Conservation (phyloP, 2,113 vertebrate species). For the Oreotrochilus melanogaster region DNA sequence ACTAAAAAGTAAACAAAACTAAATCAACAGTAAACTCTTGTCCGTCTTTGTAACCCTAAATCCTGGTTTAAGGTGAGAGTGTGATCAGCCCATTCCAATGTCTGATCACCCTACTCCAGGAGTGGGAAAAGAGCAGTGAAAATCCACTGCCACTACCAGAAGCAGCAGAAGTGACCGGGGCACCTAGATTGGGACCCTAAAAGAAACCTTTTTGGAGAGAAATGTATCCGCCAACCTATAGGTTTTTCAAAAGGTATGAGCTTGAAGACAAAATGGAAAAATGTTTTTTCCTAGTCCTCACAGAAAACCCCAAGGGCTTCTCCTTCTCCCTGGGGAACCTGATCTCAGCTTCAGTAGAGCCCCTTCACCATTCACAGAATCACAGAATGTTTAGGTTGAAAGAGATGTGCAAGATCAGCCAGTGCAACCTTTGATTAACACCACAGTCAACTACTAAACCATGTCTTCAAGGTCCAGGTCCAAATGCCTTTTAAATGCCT, state of each 20-base stretch:
- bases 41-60: neutral
- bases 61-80: neutral
- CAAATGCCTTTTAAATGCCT: no score
- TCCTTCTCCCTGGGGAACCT: neutral
- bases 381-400: no score
- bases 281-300: neutral
- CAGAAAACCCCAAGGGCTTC: neutral
- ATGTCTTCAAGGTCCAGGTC: no score
- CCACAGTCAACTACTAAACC: no score
- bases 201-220: neutral
- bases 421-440: no score
- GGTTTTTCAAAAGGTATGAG: neutral
- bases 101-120: neutral
- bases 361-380: no score
- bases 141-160: neutral
- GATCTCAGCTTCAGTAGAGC: neutral
- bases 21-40: neutral
- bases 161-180: neutral
- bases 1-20: neutral
- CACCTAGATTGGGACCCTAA: neutral
- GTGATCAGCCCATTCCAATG: no score
- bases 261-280: neutral
- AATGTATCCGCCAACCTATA: fast-evolving
- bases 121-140: neutral
- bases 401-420: no score